Base-by-base conservation (phyloP, 2,113 vertebrate genomes). In the Jacana jacana region DNA sequence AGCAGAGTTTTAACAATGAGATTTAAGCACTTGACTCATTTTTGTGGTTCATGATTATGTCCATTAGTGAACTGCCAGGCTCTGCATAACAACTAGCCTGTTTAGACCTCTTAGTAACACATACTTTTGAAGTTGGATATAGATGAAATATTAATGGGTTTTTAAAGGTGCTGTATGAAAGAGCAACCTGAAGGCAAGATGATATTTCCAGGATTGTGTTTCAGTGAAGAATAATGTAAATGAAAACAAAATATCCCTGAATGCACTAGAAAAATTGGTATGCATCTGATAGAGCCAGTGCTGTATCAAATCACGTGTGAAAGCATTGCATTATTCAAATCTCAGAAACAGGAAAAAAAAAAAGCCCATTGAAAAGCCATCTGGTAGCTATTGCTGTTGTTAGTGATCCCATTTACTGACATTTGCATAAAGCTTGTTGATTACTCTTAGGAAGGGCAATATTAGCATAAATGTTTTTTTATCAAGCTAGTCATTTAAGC, bases 21-120 rank as follows among this genome's bases (percentile, higher is more conserved):
- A 52, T 82, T 97, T 95, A 91, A 97, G 61, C 42, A 76, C 96
- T 97, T 97, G 85, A 96, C 96, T 97, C 92, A 85, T 96, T 94
- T 81, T 75, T 91, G 82, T 96, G 63, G 64, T 95, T 97, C 81
- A 88, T 96, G 86, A 96, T 95, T 94, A 89, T 91, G 95, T 97
- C 94, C 91, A 97, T 97, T 97, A 97, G 79, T 75, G 88, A 97
- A 64, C 83, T 94, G 76, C 81, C 69, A 93, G 70, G 68, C 10
- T 17, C 33, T 94, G 81, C 78, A 86, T 94, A 68, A 93, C 65
- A 96, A 97, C 89, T 70, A 90, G 60, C 80, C 88, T 84, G 42
- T 89, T 92, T 96, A 97, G 93, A 80, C 37, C 79, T 93, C 93
- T 95, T 94, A 91, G 84, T 76, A 82, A 58, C n/a, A 78, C 54